Evolutionary conservation across 2,888 invertebrate genomes (phyloP).

Genomic region (Phyllotreta cruciferae): DNA sequence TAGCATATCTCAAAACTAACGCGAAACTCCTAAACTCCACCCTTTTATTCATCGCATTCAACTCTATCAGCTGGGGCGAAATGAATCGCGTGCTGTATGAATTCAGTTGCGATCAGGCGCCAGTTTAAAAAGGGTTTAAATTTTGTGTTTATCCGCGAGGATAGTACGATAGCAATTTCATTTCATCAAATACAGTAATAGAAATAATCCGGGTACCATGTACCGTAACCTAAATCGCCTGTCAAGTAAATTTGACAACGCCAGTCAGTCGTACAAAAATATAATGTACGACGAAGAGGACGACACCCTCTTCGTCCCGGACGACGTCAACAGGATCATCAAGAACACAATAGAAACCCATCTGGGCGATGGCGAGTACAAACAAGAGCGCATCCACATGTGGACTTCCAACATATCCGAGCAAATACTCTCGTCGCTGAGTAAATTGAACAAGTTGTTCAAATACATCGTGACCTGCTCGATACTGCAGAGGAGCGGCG

Average conservation of each 20-base stretch:
- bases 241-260: conserved; percentile 30
- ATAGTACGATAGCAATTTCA: too few species aligned
- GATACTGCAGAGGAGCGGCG: conserved; percentile 85
- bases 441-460: conserved; percentile 80
- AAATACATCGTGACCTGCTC: conserved; percentile 85
- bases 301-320: conserved; percentile 68
- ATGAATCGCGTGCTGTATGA: conserved; percentile 20
- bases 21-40: conserved; percentile 18
- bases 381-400: conserved; percentile 64
- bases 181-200: neutral
- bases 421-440: conserved; percentile 73
- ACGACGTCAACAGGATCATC: conserved; percentile 78
- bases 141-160: neutral
- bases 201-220: conserved; percentile 34
- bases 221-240: conserved; percentile 41
- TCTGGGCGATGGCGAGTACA: conserved; percentile 75
- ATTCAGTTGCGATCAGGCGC: conserved; percentile 4
- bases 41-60: conserved; percentile 12
- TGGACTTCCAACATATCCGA: conserved; percentile 83
- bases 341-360: conserved; percentile 77
- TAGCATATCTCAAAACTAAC: conserved; percentile 5
- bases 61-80: neutral
- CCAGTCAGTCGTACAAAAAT: conserved; percentile 45
- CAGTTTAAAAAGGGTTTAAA: neutral
- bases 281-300: conserved; percentile 59